These are phyloP conservation scores for Centropus bengalensis DNA, from an alignment of 2,113 vertebrate genomes.

Conservation along the genomic window DNA sequence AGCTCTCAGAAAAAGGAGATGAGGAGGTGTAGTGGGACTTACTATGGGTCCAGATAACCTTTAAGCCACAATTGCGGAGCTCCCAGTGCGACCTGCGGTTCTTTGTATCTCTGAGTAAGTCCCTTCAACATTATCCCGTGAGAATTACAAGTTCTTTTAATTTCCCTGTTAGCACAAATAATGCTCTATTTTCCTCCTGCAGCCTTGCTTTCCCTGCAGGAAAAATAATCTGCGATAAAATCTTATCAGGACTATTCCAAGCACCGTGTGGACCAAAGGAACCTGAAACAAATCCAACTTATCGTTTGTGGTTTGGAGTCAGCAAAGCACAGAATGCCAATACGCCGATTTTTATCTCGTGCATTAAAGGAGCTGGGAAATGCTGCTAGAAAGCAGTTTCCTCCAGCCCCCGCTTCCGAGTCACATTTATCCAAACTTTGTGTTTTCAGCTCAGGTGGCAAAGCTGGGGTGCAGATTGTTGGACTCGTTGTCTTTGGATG, in stretches of 20 bases:
- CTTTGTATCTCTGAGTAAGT: not conserved
- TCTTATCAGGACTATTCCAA: constrained; percentile 58
- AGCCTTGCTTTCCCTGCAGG: constrained; percentile 21
- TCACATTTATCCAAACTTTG: not conserved
- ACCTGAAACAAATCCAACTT: constrained; percentile 59
- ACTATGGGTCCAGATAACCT: not conserved
- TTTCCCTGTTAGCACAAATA: constrained; percentile 25
- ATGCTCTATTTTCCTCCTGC: not conserved
- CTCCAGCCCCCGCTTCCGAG: not conserved
- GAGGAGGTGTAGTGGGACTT: not conserved
- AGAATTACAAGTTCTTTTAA: constrained; percentile 19
- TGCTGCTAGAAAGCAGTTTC: not conserved
- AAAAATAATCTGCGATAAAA: constrained; percentile 27
- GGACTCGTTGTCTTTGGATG: not conserved
- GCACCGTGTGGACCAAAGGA: constrained; percentile 43
- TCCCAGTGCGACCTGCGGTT: not conserved
- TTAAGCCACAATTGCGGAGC: not conserved
- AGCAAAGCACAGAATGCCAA: constrained; percentile 13
- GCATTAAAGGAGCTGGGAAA: not conserved
- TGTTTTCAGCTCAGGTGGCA: not conserved
- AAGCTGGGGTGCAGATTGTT: not conserved
- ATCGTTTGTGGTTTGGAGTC: constrained; percentile 27
- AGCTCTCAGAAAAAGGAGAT: not conserved
- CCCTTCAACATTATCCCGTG: not conserved
- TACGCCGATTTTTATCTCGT: constrained; percentile 49